A percentile compares a stretch with the other conserved stretches of the same genome.
Conservation (phyloP, 2,888 invertebrate genomes). For the Mythimna loreyi region DNA sequence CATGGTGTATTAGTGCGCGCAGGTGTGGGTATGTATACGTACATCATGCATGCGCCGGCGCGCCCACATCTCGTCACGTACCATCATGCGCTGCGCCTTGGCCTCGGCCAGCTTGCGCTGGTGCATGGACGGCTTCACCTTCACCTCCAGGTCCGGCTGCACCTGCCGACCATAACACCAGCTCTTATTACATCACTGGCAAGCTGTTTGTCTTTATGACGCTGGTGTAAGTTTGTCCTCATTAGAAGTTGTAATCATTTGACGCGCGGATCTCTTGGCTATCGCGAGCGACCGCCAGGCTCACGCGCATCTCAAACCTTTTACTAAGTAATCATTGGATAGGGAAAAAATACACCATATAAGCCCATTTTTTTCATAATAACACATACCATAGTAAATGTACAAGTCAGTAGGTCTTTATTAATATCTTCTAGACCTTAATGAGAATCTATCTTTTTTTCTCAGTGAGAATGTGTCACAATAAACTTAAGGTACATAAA, state of each 20-base stretch:
- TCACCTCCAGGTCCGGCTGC: slow-evolving; percentile 97
- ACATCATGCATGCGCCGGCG: slow-evolving; percentile 92
- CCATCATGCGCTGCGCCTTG: slow-evolving; percentile 94
- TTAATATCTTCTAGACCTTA: not conserved
- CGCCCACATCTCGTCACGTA: slow-evolving; percentile 93
- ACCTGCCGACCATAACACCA: slow-evolving; percentile 76
- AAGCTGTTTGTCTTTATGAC: too few species aligned
- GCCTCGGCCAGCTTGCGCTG: slow-evolving; percentile 95
- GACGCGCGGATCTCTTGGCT: slow-evolving; percentile 85
- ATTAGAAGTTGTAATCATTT: slow-evolving; percentile 83
- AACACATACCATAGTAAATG: not conserved
- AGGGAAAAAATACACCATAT: not conserved
- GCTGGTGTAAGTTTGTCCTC: slow-evolving; percentile 73
- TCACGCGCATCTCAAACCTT: slow-evolving; percentile 90
- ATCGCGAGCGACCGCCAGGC: slow-evolving; percentile 78
- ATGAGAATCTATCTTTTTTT: too few species aligned
- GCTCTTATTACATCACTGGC: not conserved
- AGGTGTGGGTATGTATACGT: slow-evolving; percentile 54
- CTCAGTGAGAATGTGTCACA: too few species aligned
- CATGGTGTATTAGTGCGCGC: slow-evolving; percentile 8
- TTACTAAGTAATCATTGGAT: slow-evolving; percentile 89
- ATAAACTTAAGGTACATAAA: too few species aligned
- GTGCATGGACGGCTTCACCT: slow-evolving; percentile 98
- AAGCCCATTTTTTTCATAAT: not conserved
- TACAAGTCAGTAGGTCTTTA: not conserved